Base-by-base conservation (phyloP, 2,113 vertebrate genomes). In the Lamprotornis superbus region DNA sequence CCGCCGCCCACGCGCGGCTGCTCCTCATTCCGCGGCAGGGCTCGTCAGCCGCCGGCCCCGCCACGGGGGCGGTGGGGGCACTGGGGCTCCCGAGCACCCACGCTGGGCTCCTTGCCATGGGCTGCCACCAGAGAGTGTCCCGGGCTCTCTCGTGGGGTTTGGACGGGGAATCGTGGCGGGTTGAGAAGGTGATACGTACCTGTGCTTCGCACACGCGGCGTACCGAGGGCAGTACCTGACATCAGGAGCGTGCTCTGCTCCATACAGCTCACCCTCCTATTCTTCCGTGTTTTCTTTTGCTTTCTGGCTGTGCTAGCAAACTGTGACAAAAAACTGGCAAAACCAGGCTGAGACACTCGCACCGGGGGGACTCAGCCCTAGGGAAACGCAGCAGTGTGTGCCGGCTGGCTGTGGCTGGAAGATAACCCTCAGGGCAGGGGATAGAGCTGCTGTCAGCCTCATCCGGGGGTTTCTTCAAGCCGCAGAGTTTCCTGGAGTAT, bases 1-100 rank as follows among this genome's bases (percentile, higher is more conserved):
- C 68, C 56, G 19, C 83, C 87, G 55, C 96, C 97, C 82, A 97
- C 97, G 79, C 95, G 37, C 4, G 77, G 92, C 95, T 97, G 95
- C 97, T 98, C 94, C 95, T 97, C 98, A 97, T 98, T 97, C 97
- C 97, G 97, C 78, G 50, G 73, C 71, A 35, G 97, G 97, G 96
- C 97, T 97, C 95, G 97, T 97, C 98, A 98, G 86, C 79, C 47
- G 8, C 33, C 60, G 23, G 88, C 42, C 92, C 91, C 70, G 13
- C 88, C 74, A 33, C 28, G 93, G 89, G 63, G 94, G 90, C 25
- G 84, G 24, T 40, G 92, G 81, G 67, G 79, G 64, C 85, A 63
- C 73, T 76, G 82, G 42, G 31, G 89, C 73, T 94, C 49, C 59
- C n/a, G 86, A 47, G 85, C 55, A 37, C 42, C 59, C 63, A 12